Evolutionary conservation across 2,888 invertebrate genomes (phyloP).

Genomic region (Pachymerium ferrugineum): DNA sequence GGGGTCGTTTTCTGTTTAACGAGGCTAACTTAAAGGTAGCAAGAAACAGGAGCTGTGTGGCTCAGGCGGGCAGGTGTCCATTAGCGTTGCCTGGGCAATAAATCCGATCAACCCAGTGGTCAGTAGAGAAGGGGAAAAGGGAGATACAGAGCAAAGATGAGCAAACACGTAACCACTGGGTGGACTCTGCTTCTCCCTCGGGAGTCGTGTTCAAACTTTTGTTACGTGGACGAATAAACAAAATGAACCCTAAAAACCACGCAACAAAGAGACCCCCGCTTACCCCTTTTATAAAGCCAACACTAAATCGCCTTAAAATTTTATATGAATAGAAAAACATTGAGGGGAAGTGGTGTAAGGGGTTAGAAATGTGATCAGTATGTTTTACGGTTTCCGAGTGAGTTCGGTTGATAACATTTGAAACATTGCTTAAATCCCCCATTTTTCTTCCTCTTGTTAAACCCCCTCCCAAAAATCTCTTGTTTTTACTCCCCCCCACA

Average conservation of each 20-base stretch:
- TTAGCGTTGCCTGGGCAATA: conserved; percentile 21
- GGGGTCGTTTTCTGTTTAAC: conserved; percentile 10
- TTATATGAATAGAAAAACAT: background rate
- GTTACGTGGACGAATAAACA: background rate
- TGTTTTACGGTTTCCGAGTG: conserved; percentile 4
- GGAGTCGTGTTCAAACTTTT: conserved; percentile 14
- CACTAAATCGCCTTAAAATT: background rate
- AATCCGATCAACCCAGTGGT: conserved; percentile 19
- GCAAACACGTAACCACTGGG: background rate
- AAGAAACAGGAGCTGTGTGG: background rate
- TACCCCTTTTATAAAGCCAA: background rate
- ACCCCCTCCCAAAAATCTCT: background rate
- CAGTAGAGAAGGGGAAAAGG: background rate
- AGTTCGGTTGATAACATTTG: conserved; percentile 12
- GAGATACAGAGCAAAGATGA: conserved; percentile 21
- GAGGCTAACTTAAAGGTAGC: conserved; percentile 2
- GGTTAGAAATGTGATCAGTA: background rate
- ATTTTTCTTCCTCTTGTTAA: conserved; percentile 9
- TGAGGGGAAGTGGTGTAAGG: background rate
- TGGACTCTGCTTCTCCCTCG: background rate
- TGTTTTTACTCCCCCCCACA: background rate
- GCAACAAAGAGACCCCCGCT: background rate
- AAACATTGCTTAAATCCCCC: conserved; percentile 22
- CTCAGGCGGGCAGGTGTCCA: conserved; percentile 2
- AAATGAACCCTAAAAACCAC: background rate